Evolutionary conservation across 2,888 invertebrate species (phyloP).

Genomic region (Saturnia japonica): DNA sequence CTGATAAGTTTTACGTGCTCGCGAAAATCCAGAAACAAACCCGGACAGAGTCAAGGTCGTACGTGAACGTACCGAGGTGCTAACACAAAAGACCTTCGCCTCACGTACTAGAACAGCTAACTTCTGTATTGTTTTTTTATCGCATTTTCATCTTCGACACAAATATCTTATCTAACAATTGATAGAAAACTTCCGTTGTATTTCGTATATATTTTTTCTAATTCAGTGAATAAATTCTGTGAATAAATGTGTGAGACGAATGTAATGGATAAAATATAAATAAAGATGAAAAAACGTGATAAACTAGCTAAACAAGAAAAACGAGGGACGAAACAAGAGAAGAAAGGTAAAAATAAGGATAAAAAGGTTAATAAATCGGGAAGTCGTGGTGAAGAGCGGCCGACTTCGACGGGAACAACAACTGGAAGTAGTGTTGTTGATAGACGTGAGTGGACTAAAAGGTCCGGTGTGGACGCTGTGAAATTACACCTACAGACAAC

Average conservation of each 20-base stretch:
- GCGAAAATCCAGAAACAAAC: slow-evolving; percentile 57
- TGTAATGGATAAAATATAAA: slow-evolving; percentile 34
- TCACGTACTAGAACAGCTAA: slow-evolving; percentile 62
- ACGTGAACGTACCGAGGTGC: slow-evolving; percentile 65
- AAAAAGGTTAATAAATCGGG: slow-evolving; percentile 44
- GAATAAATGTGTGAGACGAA: slow-evolving; percentile 36
- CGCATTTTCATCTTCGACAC: slow-evolving; percentile 64
- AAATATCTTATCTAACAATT: slow-evolving; percentile 69
- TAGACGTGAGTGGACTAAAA: slow-evolving; percentile 52
- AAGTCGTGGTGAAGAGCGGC: slow-evolving; percentile 40
- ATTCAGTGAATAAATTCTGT: slow-evolving; percentile 36
- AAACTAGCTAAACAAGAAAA: slow-evolving; percentile 51
- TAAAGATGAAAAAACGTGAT: slow-evolving; percentile 70
- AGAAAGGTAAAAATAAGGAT: slow-evolving; percentile 38
- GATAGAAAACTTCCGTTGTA: slow-evolving; percentile 49
- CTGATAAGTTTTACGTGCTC: slow-evolving; percentile 42
- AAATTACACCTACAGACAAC: slow-evolving; percentile 68
- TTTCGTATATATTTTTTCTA: slow-evolving; percentile 34
- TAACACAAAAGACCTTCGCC: slow-evolving; percentile 63
- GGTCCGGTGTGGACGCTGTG: slow-evolving; percentile 74
- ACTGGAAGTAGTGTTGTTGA: slow-evolving; percentile 37
- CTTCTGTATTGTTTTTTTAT: slow-evolving; percentile 69
- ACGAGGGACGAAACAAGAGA: slow-evolving; percentile 42
- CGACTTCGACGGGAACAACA: slow-evolving; percentile 24
- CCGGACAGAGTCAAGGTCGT: slow-evolving; percentile 60